Conservation (phyloP, 2,888 invertebrate genomes). For the Morpho helenor region DNA sequence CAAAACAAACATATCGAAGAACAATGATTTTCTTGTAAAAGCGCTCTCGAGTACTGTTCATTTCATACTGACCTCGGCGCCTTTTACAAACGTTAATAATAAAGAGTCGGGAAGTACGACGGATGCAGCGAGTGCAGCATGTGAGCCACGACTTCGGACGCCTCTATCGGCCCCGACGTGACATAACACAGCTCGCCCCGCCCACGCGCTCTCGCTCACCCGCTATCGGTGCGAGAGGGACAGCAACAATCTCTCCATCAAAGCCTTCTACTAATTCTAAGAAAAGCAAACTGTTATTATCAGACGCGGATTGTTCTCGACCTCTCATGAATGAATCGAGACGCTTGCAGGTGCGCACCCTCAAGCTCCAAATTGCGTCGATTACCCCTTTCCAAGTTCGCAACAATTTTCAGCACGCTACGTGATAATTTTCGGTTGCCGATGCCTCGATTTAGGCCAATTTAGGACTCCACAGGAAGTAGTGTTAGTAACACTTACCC, state of each 20-base stretch:
- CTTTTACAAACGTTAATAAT: slow-evolving; percentile 33
- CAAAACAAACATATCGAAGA: neutral
- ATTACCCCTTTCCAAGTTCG: slow-evolving; percentile 63
- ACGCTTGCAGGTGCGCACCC: slow-evolving; percentile 70
- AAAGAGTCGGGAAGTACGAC: slow-evolving; percentile 58
- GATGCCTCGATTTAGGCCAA: slow-evolving; percentile 50
- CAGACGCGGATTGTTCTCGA: slow-evolving; percentile 68
- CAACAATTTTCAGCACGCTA: slow-evolving; percentile 70
- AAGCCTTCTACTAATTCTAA: slow-evolving; percentile 72
- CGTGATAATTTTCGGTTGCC: slow-evolving; percentile 66
- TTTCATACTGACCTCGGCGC: slow-evolving; percentile 44
- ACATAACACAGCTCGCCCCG: slow-evolving; percentile 67
- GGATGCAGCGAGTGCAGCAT: slow-evolving; percentile 54
- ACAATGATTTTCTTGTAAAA: slow-evolving; percentile 13
- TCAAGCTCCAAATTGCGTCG: slow-evolving; percentile 58
- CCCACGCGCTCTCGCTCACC: slow-evolving; percentile 64
- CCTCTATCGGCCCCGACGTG: slow-evolving; percentile 59
- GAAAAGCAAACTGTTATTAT: slow-evolving; percentile 77
- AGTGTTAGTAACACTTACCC: slow-evolving; percentile 52
- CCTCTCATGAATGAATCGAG: slow-evolving; percentile 69
- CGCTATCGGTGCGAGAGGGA: slow-evolving; percentile 53
- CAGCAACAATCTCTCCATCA: slow-evolving; percentile 51
- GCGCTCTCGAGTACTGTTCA: slow-evolving; percentile 21
- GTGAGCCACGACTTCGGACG: slow-evolving; percentile 37
- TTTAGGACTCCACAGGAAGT: slow-evolving; percentile 65